Percentiles rank a stretch among this genome's conserved stretches.
These are phyloP conservation scores for Pollenia amentaria DNA, from an alignment of 2,888 invertebrate genomes.

Conservation along the genomic window DNA sequence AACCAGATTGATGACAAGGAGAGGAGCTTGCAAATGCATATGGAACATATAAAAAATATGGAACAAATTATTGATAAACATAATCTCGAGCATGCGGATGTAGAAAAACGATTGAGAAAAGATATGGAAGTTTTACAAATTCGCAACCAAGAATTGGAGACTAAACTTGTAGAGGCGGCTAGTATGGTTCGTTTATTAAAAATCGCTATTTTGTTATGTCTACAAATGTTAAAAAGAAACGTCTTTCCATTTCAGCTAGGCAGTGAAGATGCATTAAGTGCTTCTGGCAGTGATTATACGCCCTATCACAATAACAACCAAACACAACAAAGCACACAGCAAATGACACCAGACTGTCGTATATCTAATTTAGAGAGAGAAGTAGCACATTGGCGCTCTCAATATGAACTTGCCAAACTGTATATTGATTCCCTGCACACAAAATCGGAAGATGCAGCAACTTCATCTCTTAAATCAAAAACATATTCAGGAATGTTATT, in stretches of 20 bases:
- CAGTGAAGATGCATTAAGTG: slow-evolving; percentile 88
- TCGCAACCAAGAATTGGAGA: slow-evolving; percentile 84
- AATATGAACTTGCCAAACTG: slow-evolving; percentile 88
- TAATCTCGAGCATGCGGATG: slow-evolving; percentile 84
- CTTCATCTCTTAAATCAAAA: slow-evolving; percentile 6
- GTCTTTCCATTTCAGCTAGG: slow-evolving; percentile 85
- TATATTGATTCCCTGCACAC: slow-evolving; percentile 72
- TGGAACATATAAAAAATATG: slow-evolving; percentile 88
- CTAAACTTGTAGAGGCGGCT: slow-evolving; percentile 86
- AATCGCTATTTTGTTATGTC: not conserved
- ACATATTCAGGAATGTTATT: slow-evolving; percentile 77
- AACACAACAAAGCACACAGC: slow-evolving; percentile 47
- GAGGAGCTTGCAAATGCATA: slow-evolving; percentile 89
- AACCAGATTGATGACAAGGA: slow-evolving; percentile 90
- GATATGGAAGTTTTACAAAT: slow-evolving; percentile 83
- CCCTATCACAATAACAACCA: slow-evolving; percentile 77
- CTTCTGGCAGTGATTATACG: slow-evolving; percentile 83
- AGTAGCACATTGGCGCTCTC: slow-evolving; percentile 90
- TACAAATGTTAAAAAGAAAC: not conserved
- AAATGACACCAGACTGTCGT: slow-evolving; percentile 81
- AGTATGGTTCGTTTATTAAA: slow-evolving; percentile 86
- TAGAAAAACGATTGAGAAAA: slow-evolving; percentile 85
- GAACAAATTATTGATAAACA: slow-evolving; percentile 88
- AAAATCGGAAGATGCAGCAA: slow-evolving; percentile 29
- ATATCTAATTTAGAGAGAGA: slow-evolving; percentile 87